Conservation (phyloP, 2,888 invertebrate genomes). For the Hirudinaria manillensis region DNA sequence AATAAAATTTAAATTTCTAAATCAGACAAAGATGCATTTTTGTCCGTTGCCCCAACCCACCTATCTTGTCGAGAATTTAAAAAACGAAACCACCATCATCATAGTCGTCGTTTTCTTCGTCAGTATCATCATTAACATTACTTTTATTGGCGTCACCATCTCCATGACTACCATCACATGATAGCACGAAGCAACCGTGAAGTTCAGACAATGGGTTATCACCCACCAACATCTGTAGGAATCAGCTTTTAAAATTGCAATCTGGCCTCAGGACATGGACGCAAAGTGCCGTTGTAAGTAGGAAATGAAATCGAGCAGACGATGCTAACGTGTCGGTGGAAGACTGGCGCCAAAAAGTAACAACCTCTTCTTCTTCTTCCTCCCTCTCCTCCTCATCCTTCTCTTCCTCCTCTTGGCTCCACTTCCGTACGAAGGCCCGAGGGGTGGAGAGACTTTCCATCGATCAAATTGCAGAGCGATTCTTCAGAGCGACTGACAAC, state of each 20-base stretch:
- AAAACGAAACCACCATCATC: constrained; percentile 1
- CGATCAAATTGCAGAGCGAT: no score
- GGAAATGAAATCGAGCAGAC: not conserved
- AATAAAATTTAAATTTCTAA: no score
- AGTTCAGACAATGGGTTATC: no score
- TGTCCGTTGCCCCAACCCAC: no score
- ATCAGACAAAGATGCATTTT: no score
- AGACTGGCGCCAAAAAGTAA: not conserved
- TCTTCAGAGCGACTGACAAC: not conserved
- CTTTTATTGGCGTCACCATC: not conserved
- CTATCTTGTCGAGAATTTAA: no score
- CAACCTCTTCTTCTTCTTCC: not conserved
- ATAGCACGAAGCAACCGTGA: not conserved
- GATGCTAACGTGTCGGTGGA: not conserved
- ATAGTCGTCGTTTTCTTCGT: constrained; percentile 8
- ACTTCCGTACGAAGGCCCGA: not conserved
- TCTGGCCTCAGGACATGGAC: not conserved
- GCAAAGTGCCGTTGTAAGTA: not conserved
- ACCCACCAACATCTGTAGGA: no score
- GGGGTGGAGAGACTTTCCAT: no score
- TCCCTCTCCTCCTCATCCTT: not conserved
- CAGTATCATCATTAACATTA: not conserved
- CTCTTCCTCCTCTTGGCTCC: not conserved
- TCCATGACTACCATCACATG: not conserved
- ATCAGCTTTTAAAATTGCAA: not conserved